These are phyloP conservation scores for Morus bassanus DNA, from an alignment of 2,797 vertebrate species.

Conservation along the genomic window DNA sequence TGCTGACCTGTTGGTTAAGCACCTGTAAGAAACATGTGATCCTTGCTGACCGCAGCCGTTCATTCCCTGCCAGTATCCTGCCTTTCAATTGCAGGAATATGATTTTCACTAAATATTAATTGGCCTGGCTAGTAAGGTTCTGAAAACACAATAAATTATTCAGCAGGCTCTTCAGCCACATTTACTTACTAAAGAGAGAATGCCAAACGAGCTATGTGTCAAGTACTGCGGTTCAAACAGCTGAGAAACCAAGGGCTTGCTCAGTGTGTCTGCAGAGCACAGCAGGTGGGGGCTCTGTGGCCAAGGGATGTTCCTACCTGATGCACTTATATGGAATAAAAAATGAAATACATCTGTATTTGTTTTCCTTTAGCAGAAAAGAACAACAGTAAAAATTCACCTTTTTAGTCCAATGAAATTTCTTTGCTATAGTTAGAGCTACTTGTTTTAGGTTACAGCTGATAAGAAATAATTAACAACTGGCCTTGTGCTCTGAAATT, in stretches of 20 bases:
- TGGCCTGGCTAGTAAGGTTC: not conserved
- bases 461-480: not conserved
- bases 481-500: not conserved
- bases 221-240: rapidly evolving
- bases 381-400: not conserved
- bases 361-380: not conserved
- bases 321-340: not conserved
- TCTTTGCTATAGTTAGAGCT: not conserved
- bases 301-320: not conserved
- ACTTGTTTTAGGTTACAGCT: not conserved
- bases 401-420: not conserved
- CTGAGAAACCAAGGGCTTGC: not conserved
- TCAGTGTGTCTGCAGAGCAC: not conserved
- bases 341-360: not conserved
- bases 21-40: rapidly evolving
- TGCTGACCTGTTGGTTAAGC: not conserved
- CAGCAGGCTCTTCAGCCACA: not conserved
- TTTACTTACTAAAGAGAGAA: not conserved
- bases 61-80: not conserved
- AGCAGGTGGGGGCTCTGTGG: not conserved
- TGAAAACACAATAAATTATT: slow-evolving; percentile 29
- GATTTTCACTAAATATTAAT: slow-evolving; percentile 35
- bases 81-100: not conserved
- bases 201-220: not conserved
- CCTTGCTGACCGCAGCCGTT: not conserved